Conservation (phyloP, 2,888 invertebrate genomes). For the Leucophora obtusa region DNA sequence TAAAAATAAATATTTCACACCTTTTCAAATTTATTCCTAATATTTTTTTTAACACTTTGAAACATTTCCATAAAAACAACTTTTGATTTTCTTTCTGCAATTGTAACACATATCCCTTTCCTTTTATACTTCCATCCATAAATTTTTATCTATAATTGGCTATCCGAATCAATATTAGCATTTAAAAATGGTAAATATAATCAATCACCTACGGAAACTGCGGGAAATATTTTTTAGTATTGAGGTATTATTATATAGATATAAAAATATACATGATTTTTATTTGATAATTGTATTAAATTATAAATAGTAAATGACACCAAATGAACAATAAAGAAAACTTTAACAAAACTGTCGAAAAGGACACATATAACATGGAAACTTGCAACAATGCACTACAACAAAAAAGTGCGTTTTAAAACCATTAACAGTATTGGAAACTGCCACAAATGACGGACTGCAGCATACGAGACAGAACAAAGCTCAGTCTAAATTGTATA, state of each 20-base stretch:
- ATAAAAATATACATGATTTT: conserved; percentile 62
- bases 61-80: no score
- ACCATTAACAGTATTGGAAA: conserved; percentile 60
- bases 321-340: conserved; percentile 23
- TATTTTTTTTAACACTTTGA: no score
- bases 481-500: not conserved
- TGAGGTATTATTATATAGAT: conserved; percentile 23
- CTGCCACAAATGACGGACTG: conserved; percentile 62
- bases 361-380: conserved; percentile 52
- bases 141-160: conserved; percentile 58
- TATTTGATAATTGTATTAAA: conserved; percentile 70
- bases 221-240: conserved; percentile 49
- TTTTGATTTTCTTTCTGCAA: no score
- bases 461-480: conserved; percentile 4
- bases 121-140: conserved; percentile 41
- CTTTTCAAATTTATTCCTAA: no score
- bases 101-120: conserved; percentile 25
- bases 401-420: conserved; percentile 32
- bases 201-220: conserved; percentile 61
- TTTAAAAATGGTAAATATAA: conserved; percentile 66
- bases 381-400: conserved; percentile 37
- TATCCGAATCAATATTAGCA: conserved; percentile 62
- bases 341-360: conserved; percentile 54
- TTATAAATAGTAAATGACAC: conserved; percentile 67
- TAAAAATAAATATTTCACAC: no score